These are phyloP conservation scores for Oligia strigilis DNA, from an alignment of 2,888 invertebrate genomes.

Conservation along the genomic window DNA sequence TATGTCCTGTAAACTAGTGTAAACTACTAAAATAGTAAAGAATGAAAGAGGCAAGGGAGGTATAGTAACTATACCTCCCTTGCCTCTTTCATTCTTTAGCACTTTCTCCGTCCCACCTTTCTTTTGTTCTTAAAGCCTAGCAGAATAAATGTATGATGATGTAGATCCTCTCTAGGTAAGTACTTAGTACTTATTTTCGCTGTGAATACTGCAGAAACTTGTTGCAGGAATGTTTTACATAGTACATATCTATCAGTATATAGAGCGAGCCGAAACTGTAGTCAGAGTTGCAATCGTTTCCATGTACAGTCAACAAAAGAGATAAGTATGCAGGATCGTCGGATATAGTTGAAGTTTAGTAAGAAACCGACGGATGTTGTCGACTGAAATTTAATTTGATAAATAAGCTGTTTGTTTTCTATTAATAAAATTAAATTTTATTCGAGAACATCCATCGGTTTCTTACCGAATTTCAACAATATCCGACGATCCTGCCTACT, in stretches of 20 bases:
- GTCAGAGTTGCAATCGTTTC: conserved; percentile 15
- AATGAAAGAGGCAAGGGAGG: too few relatives aligned
- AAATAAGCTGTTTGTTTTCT: too few relatives aligned
- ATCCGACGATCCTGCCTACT: too few relatives aligned
- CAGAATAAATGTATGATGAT: conserved; percentile 6
- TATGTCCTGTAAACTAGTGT: too few relatives aligned
- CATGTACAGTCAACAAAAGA: neutral
- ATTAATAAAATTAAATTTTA: too few relatives aligned
- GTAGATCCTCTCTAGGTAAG: neutral
- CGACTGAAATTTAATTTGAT: too few relatives aligned
- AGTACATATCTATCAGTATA: conserved; percentile 1
- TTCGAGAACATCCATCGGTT: too few relatives aligned
- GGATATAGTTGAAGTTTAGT: too few relatives aligned
- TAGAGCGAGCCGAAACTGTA: conserved; percentile 24
- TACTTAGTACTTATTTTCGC: conserved; percentile 13
- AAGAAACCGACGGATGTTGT: too few relatives aligned
- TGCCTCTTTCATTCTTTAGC: neutral
- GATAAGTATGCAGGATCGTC: too few relatives aligned
- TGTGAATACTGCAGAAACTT: conserved; percentile 41
- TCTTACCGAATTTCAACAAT: too few relatives aligned
- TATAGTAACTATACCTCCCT: neutral
- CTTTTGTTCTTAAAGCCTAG: conserved; percentile 5
- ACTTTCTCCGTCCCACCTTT: neutral
- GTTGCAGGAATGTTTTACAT: conserved; percentile 32
- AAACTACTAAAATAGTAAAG: too few relatives aligned